Base-by-base conservation (phyloP, 2,888 invertebrate species). In the Drosophila stalkeri region DNA sequence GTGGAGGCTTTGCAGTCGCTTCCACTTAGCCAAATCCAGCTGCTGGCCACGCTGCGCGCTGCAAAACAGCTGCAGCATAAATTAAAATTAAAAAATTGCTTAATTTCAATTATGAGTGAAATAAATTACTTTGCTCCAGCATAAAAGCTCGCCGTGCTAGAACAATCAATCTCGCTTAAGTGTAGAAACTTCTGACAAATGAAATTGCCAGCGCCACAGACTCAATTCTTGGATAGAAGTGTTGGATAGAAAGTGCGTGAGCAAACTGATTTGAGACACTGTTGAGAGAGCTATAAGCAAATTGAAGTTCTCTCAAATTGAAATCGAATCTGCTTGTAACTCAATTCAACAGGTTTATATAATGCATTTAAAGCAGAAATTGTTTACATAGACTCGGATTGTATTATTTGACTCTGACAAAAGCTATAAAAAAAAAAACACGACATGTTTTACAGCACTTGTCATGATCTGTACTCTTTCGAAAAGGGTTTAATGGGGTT, bases 31-130 rank as follows among this genome's bases (percentile, higher is more conserved):
- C 0, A 7, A n/a, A 37, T 27, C 60, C 60, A 49, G 46, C 23
- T 59, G 59, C 20, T 14, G 23, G 23, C 46, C 57, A 41, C n/a
- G 27, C 27, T 27, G 27, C 39, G 27, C 43, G 18, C 18, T 20
- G 43, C 35, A 7, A 33, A 16, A 14, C 43, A 59, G 39, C 60
- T 39, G 60, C 61, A 54, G 61, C 61, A 62, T 62, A 62, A 62
- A 62, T 62, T 33, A 41, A 52, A 52, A 41, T 52, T 52, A 52
- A 62, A 27, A 62, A 52, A 62, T 52, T 43, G 20, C 61, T 62
- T 62, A 41, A 33, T 62, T 62, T 52, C 61, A 41, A 54, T 62
- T 62, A 52, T 54, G 54, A 62, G 49, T n/a, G 20, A 20, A 37
- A 31, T 60, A 37, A 39, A 49, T 31, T 60, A 37, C 49, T 49